These are phyloP conservation scores for Pherbina coryleti DNA, from an alignment of 2,888 invertebrate species.

Conservation along the genomic window DNA sequence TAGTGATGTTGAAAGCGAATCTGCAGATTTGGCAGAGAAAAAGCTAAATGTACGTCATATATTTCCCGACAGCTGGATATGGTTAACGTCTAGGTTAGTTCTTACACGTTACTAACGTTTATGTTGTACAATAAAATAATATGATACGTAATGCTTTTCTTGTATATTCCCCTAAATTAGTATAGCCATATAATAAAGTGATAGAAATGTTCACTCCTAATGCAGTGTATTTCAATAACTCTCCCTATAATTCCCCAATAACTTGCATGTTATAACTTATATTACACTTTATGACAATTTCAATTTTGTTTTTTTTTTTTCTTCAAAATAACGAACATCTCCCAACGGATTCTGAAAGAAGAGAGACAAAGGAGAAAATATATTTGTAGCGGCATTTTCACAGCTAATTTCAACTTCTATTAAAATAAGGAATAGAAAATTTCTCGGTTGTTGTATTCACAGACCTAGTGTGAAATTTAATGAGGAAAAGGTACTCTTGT, in stretches of 20 bases:
- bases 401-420: too few relatives aligned
- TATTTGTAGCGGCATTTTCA: too few relatives aligned
- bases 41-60: conserved; percentile 31
- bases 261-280: background rate
- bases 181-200: too few relatives aligned
- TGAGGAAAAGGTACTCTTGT: too few relatives aligned
- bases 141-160: background rate
- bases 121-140: background rate
- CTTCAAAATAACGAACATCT: too few relatives aligned
- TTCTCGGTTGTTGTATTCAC: too few relatives aligned
- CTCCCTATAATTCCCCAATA: background rate
- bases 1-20: conserved; percentile 16
- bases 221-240: background rate
- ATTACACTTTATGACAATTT: too few relatives aligned
- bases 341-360: too few relatives aligned
- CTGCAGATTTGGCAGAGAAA: background rate
- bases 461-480: too few relatives aligned
- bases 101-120: background rate
- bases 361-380: too few relatives aligned
- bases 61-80: conserved; percentile 42
- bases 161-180: background rate
- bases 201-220: background rate
- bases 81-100: conserved; percentile 40
- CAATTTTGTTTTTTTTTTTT: too few relatives aligned
- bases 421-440: too few relatives aligned